A percentile compares a stretch with the other conserved stretches of the same genome.
These are phyloP conservation scores for Aegypius monachus DNA, from an alignment of 2,113 vertebrate genomes.

Conservation along the genomic window DNA sequence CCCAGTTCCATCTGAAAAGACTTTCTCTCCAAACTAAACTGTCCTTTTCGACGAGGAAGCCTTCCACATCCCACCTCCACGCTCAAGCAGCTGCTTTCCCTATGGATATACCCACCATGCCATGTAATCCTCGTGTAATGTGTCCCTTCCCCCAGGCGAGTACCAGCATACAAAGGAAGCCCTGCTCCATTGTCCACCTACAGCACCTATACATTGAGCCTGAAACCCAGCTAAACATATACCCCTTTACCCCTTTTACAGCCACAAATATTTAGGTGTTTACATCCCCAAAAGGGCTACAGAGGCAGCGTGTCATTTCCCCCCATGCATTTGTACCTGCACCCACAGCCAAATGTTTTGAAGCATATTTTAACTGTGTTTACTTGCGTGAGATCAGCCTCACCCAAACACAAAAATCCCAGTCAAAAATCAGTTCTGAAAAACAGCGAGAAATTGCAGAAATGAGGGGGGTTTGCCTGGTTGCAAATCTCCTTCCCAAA, in stretches of 20 bases:
- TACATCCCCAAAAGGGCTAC: background rate
- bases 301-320: background rate
- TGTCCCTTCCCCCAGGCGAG: conserved; percentile 68
- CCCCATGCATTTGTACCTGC: background rate
- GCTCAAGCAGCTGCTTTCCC: background rate
- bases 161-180: conserved; percentile 72
- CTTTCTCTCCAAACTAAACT: background rate
- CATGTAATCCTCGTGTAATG: background rate
- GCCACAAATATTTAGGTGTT: background rate
- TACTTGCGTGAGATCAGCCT: background rate
- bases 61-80: background rate
- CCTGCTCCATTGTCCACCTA: conserved; percentile 66
- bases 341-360: background rate
- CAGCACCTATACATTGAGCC: conserved; percentile 8
- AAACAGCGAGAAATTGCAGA: background rate
- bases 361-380: background rate
- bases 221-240: background rate
- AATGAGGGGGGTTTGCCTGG: background rate
- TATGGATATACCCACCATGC: background rate
- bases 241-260: background rate
- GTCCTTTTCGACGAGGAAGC: background rate
- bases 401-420: background rate
- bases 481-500: background rate
- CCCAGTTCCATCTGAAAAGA: conserved; percentile 22
- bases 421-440: background rate